Conservation (phyloP, 64 coral and sea anemone genomes). For the Stylophora pistillata region DNA sequence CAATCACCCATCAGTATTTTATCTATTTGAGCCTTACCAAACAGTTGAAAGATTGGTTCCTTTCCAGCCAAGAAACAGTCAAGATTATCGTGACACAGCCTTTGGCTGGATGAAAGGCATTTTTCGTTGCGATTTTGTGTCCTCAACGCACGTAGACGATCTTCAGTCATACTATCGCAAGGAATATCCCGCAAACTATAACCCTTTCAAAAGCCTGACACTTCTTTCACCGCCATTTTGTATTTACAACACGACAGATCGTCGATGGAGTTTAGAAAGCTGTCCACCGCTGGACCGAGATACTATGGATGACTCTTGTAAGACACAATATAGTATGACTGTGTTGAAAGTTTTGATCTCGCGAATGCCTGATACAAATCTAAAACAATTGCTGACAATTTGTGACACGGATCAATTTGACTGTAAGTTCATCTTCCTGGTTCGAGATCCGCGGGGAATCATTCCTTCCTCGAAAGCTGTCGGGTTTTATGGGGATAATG, state of each 20-base stretch:
- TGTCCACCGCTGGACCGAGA: not conserved
- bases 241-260: not conserved
- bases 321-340: not conserved
- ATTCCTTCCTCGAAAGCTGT: not conserved
- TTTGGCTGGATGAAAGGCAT: not conserved
- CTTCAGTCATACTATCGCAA: not conserved
- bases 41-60: not conserved
- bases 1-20: not conserved
- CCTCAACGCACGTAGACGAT: not conserved
- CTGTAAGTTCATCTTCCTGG: not conserved
- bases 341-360: not conserved
- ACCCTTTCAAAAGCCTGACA: not conserved
- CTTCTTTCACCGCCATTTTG: not conserved
- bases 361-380: not conserved
- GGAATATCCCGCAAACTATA: not conserved
- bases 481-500: not conserved
- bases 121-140: not conserved
- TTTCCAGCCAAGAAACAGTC: not conserved
- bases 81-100: not conserved
- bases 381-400: not conserved
- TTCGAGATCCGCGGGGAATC: not conserved
- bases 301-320: not conserved
- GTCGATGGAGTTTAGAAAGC: not conserved
- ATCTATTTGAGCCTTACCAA: slow-evolving; percentile 20
- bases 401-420: not conserved